These are phyloP conservation scores for Marcusenius ussheri DNA, from an alignment of 2,113 vertebrate genomes.

Conservation along the genomic window DNA sequence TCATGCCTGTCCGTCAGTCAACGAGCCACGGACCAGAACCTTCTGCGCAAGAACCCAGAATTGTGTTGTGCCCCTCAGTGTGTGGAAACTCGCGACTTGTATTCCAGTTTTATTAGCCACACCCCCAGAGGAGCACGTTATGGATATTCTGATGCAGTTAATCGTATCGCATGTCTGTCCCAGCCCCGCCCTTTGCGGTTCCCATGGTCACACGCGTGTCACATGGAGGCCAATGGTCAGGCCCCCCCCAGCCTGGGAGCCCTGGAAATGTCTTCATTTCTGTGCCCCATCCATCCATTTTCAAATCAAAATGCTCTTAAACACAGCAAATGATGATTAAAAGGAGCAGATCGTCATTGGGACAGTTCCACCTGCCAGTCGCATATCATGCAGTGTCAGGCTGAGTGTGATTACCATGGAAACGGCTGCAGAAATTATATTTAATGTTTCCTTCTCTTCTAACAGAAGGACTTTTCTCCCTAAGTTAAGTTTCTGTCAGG, in stretches of 20 bases:
- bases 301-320: not conserved
- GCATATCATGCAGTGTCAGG: not conserved
- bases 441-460: not conserved
- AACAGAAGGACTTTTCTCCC: not conserved
- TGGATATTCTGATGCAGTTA: constrained; percentile 21
- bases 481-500: not conserved
- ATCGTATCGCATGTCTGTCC: constrained; percentile 31
- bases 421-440: not conserved
- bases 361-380: not conserved
- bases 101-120: not conserved
- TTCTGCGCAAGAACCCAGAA: not conserved
- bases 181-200: not conserved
- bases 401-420: not conserved
- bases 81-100: not conserved
- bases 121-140: not conserved
- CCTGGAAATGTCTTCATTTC: not conserved
- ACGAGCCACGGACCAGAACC: not conserved
- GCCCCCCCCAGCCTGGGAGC: not conserved
- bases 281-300: not conserved
- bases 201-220: not conserved
- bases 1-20: not conserved
- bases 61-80: not conserved
- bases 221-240: not conserved
- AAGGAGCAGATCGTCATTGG: not conserved
- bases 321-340: not conserved